These are phyloP conservation scores for Aurelia aurita complex sp. Pacific DNA, from an alignment of 30 jellyfish, hydroid and myxozoan genomes.

Conservation along the genomic window DNA sequence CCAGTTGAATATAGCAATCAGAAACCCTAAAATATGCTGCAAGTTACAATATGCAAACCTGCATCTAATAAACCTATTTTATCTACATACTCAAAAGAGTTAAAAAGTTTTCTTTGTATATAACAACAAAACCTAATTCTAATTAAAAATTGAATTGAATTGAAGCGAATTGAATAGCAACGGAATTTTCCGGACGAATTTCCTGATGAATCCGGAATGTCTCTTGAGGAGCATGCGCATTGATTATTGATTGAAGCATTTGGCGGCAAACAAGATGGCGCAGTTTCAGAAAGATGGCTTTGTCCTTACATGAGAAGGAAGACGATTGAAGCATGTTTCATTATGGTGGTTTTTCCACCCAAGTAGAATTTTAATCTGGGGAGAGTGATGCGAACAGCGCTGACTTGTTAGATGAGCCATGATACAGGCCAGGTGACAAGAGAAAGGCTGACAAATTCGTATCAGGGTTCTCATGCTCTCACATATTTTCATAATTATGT, in stretches of 20 bases:
- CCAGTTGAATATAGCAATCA: too few relatives aligned
- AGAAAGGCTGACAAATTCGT: not conserved
- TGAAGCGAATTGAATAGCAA: not conserved
- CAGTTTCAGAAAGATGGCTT: not conserved
- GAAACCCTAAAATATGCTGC: too few relatives aligned
- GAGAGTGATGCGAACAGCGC: not conserved
- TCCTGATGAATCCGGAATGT: conserved; percentile 2
- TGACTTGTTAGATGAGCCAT: not conserved
- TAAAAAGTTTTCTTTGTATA: too few relatives aligned
- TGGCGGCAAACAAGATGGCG: too few relatives aligned
- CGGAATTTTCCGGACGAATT: conserved; percentile 9
- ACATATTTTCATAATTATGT: too few relatives aligned
- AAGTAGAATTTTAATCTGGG: not conserved
- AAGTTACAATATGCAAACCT: too few relatives aligned
- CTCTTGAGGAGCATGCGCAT: not conserved
- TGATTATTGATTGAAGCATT: too few relatives aligned
- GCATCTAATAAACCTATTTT: too few relatives aligned
- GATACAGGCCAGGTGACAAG: not conserved
- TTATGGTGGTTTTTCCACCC: not conserved
- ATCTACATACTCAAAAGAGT: too few relatives aligned
- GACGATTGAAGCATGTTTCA: not conserved
- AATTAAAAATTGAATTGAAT: too few relatives aligned
- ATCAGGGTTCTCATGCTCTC: too few relatives aligned
- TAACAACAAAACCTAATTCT: too few relatives aligned
- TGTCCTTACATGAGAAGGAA: not conserved